A percentile compares a stretch with the other conserved stretches of the same genome.
Conservation (phyloP, 2,888 invertebrate species). For the Torymus aiolomorphi region DNA sequence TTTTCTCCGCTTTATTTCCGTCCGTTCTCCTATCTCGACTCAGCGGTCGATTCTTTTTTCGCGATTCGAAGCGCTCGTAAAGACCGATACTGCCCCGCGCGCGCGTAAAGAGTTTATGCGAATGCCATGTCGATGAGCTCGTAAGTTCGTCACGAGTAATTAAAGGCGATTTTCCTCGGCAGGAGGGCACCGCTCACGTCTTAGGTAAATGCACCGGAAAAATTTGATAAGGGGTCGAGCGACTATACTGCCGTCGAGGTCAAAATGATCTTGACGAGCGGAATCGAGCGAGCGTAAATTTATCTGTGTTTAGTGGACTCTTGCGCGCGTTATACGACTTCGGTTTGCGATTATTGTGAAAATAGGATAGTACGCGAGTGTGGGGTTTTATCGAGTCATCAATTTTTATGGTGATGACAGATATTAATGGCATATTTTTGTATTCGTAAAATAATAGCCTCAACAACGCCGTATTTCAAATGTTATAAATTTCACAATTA, state of each 20-base stretch:
- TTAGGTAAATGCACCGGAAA: neutral
- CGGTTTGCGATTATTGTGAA: too few species aligned
- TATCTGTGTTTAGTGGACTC: too few species aligned
- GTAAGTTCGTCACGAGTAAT: slow-evolving; percentile 5
- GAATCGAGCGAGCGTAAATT: too few species aligned
- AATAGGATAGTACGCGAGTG: too few species aligned
- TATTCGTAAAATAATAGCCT: too few species aligned
- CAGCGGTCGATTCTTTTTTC: slow-evolving; percentile 16
- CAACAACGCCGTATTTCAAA: too few species aligned
- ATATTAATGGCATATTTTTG: too few species aligned
- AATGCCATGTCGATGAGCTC: neutral
- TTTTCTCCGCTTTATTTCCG: slow-evolving; percentile 20
- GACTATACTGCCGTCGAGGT: neutral
- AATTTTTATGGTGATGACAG: too few species aligned
- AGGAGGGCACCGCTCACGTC: neutral
- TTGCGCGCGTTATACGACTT: too few species aligned
- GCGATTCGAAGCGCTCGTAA: slow-evolving; percentile 28
- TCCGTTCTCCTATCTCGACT: neutral
- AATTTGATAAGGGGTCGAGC: neutral
- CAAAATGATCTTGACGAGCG: too few species aligned
- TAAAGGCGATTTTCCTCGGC: neutral
- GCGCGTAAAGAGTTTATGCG: slow-evolving; percentile 18
- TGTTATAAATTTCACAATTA: too few species aligned
- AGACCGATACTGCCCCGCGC: slow-evolving; percentile 14
- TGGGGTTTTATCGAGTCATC: too few species aligned